Evolutionary conservation across 2,113 vertebrate genomes (phyloP), one percentile per base, ranked within the genome.

Genomic region (Cynocephalus volans): DNA sequence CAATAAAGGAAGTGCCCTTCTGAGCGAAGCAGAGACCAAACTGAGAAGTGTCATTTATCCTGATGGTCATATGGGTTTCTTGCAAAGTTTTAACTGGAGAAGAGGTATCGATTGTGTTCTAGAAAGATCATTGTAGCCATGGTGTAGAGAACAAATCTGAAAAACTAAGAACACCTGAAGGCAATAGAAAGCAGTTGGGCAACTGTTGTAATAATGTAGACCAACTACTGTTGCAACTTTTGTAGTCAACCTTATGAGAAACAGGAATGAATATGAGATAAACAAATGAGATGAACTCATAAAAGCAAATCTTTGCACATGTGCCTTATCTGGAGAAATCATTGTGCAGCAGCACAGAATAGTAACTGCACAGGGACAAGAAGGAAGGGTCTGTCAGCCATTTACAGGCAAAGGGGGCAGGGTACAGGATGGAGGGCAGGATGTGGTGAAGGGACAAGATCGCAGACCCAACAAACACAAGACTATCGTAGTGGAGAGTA

Each of bases 131-230:
- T 54, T 13, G 3, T 56, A 41, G 26, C 56, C 48, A 79, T 21
- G n/a, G 9, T 50, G 31, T 23, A 48, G 50, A 54, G 26, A 79
- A 81, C 3, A 56, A 77, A 87, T 54, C 36, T 56, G 15, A 79
- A 94, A 95, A 95, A 9, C 64, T 64, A 48, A 92, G 82, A 83
- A 19, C n/a, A 84, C 28, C 58, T n/a, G 62, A 82, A 73, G 50
- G 45, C 80, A 33, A 77, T 10, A 67, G 62, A 41, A 79, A 60
- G 9, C 8, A 75, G 6, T 8, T 81, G n/a, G 48, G 12, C 95
- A n/a, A 52, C 4, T 54, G 58, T 28, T 62, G 31, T 19, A 48
- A 75, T 13, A n/a, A 69, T 17, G 17, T 17, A 85, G 36, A 73
- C 26, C 54, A 76, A 60, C 11, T n/a, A 56, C n/a, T 31, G 6